Evolutionary conservation across 2,888 invertebrate genomes (phyloP).

Genomic region (Drosophila ustulata): DNA sequence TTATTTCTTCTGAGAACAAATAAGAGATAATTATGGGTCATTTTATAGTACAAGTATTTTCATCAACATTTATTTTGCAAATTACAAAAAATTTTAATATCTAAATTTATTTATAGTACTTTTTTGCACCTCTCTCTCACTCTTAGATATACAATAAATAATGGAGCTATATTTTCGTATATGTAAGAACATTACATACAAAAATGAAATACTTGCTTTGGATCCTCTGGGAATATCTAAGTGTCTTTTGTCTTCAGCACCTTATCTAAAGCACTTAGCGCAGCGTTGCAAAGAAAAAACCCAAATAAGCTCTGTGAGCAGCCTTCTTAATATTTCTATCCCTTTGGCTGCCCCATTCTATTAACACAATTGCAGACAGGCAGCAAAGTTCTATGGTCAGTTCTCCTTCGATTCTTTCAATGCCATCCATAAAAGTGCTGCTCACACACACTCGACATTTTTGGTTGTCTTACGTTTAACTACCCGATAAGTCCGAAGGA

Average conservation of each 20-base stretch:
- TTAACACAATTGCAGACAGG: slow-evolving; percentile 4
- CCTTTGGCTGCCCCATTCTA: background rate
- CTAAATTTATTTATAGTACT: no score
- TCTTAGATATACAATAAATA: no score
- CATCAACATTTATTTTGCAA: no score
- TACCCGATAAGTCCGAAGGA: slow-evolving; percentile 53
- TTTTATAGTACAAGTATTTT: no score
- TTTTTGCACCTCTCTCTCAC: no score
- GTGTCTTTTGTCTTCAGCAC: background rate
- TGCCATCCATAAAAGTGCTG: slow-evolving; percentile 33
- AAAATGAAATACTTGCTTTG: background rate
- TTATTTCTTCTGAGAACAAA: no score
- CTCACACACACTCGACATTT: slow-evolving; percentile 31
- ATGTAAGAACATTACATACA: background rate
- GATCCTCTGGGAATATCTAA: background rate
- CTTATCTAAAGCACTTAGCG: slow-evolving; percentile 8
- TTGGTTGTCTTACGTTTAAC: slow-evolving; percentile 43
- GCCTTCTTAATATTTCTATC: slow-evolving; percentile 2
- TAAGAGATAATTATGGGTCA: no score
- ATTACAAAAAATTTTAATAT: no score
- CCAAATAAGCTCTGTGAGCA: slow-evolving; percentile 12
- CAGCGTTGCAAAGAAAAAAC: background rate
- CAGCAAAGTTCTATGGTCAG: slow-evolving; percentile 15
- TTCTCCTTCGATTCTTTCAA: slow-evolving; percentile 45
- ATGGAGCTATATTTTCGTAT: no score